Evolutionary conservation across 2,113 vertebrate genomes (phyloP), one percentile per base, ranked within the genome.

Genomic region (Coryphaenoides rupestris): DNA sequence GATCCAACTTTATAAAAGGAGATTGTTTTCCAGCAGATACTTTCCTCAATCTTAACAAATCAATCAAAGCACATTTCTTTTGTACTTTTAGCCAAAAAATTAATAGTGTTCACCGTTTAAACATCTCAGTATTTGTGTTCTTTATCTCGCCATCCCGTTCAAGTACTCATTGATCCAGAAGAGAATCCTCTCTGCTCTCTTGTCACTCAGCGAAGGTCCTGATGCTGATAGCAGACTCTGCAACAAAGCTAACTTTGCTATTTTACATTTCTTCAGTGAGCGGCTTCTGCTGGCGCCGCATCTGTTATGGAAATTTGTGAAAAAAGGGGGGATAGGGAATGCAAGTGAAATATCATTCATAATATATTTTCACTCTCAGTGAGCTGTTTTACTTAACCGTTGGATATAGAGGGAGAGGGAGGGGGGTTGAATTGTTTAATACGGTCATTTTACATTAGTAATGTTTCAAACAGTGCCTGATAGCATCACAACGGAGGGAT

Each of bases 251-350:
- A 21, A 59, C 73, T 66, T 60, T 55, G 21, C 79, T 75, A 64
- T 76, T 84, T n/a, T 69, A 79, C 74, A 81, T 86, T 86, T 86
- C 78, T 85, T 85, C 80, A 77, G 77, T 66, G 58, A 74, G 66
- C 73, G 65, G 76, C 81, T n/a, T n/a, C n/a, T n/a, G n/a, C n/a
- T n/a, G n/a, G n/a, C n/a, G n/a, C n/a, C n/a, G n/a, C n/a, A n/a
- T n/a, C n/a, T n/a, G n/a, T n/a, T n/a, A n/a, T n/a, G n/a, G n/a
- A n/a, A n/a, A n/a, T n/a, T n/a, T n/a, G 52, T 59, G 22, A 66
- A 55, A 61, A n/a, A 76, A 40, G 33, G 5, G 64, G 55, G 68
- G 77, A 80, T 80, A 83, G 62, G 77, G 77, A 85, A 84, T 69
- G 80, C 82, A 86, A 86, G 71, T 67, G 75, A 40, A 87, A 84